phyloP scores from a whole-genome alignment of 1,140 invertebrate species.

The Bradynema listronoti region DNA sequence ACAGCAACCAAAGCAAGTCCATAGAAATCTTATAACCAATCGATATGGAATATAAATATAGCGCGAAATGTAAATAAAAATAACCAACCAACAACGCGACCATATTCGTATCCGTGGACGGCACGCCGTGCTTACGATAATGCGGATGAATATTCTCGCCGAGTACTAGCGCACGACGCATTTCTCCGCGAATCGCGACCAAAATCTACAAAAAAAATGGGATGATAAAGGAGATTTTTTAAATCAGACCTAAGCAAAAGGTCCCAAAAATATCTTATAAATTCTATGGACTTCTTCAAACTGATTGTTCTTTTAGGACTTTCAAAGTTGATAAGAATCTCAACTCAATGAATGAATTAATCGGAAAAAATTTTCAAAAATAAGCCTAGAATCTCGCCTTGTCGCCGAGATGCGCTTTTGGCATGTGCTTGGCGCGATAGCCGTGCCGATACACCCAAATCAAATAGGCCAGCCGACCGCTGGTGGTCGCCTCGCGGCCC shows the following conservation, averaged over 20 bases:
- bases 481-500: slow-evolving; percentile 82
- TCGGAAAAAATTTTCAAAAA: too few species aligned
- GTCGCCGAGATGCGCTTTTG: slow-evolving; percentile 78
- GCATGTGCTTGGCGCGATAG: slow-evolving; percentile 43
- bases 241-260: too few species aligned
- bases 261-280: too few species aligned
- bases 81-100: slow-evolving; percentile 71
- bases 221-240: slow-evolving; percentile 3
- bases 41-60: background rate
- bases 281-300: too few species aligned
- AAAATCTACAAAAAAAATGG: slow-evolving; percentile 66
- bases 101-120: slow-evolving; percentile 92
- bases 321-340: too few species aligned
- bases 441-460: slow-evolving; percentile 62
- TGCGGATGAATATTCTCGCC: slow-evolving; percentile 70
- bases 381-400: too few species aligned
- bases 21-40: background rate
- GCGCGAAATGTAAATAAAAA: slow-evolving; percentile 11
- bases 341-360: too few species aligned
- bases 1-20: too few species aligned
- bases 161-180: slow-evolving; percentile 88
- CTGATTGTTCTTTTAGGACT: too few species aligned
- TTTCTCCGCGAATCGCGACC: slow-evolving; percentile 91
- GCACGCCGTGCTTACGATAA: slow-evolving; percentile 73
- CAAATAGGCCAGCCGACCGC: slow-evolving; percentile 74